Conservation (phyloP, 2,113 vertebrate species). For the Nymphicus hollandicus region DNA sequence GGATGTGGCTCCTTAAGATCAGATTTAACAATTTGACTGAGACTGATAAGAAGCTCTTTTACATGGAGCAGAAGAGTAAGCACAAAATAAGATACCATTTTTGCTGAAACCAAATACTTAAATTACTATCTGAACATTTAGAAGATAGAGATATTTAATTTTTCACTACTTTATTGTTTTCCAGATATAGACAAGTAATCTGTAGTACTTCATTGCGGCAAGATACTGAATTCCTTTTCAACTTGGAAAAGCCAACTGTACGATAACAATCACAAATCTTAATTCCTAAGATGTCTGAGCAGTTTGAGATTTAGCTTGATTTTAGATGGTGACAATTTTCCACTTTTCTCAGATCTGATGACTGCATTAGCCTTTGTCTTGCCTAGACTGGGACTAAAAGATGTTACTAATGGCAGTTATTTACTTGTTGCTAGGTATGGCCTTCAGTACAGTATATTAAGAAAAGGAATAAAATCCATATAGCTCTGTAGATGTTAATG, state of each 20-base stretch:
- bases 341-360: not conserved
- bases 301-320: not conserved
- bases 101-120: not conserved
- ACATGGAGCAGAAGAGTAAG: not conserved
- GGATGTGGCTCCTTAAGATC: not conserved
- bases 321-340: not conserved
- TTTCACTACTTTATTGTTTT: not conserved
- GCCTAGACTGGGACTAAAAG: not conserved
- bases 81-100: not conserved
- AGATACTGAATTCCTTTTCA: not conserved
- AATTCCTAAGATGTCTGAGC: not conserved
- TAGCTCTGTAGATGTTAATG: not conserved
- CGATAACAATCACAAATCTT: not conserved
- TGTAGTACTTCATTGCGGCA: not conserved
- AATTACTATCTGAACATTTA: not conserved
- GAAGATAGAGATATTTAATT: not conserved
- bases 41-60: not conserved
- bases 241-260: not conserved
- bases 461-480: not conserved
- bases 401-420: not conserved
- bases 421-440: not conserved
- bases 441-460: not conserved
- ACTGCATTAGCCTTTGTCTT: not conserved
- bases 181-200: not conserved
- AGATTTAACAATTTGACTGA: not conserved